A percentile compares a stretch with the other conserved stretches of the same genome.
phyloP scores from a whole-genome alignment of 2,113 vertebrate genomes.

The Notothenia rossii region DNA sequence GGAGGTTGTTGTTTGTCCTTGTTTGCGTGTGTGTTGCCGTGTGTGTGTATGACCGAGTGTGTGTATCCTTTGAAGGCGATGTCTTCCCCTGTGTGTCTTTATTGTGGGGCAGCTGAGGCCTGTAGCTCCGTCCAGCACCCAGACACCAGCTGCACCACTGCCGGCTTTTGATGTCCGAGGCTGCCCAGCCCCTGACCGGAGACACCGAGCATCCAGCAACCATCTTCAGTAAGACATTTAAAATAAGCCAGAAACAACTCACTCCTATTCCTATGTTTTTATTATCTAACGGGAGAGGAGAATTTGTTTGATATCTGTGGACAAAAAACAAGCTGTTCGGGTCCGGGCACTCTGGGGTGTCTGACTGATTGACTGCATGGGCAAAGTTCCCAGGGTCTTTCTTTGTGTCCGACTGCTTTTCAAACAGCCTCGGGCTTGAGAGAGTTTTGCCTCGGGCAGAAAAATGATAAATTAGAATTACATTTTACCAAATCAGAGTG shows the following conservation, averaged over 20 bases:
- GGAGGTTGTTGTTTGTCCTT: slow-evolving; percentile 39
- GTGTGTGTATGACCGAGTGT: slow-evolving; percentile 40
- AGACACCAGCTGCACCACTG: slow-evolving; percentile 95
- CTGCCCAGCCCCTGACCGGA: slow-evolving; percentile 84
- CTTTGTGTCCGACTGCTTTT: slow-evolving; percentile 86
- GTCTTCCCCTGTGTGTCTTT: slow-evolving; percentile 94
- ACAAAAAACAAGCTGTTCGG: slow-evolving; percentile 84
- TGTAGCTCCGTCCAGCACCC: slow-evolving; percentile 91
- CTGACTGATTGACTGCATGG: slow-evolving; percentile 87
- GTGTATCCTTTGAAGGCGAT: slow-evolving; percentile 86
- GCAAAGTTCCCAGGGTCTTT: slow-evolving; percentile 87
- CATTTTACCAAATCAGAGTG: slow-evolving; percentile 82
- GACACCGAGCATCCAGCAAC: slow-evolving; percentile 78
- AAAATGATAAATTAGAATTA: slow-evolving; percentile 87
- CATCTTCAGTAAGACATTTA: slow-evolving; percentile 54
- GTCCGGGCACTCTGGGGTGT: slow-evolving; percentile 84
- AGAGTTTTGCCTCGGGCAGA: slow-evolving; percentile 83
- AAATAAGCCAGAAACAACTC: slow-evolving; percentile 63
- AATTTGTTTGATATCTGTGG: slow-evolving; percentile 84
- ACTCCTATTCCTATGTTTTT: slow-evolving; percentile 82
- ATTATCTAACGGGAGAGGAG: slow-evolving; percentile 75
- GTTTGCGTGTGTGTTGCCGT: slow-evolving; percentile 36
- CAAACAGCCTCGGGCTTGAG: slow-evolving; percentile 85
- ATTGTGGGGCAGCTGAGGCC: slow-evolving; percentile 94
- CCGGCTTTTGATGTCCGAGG: slow-evolving; percentile 93